A percentile compares a stretch with the other conserved stretches of the same genome.
Conservation (phyloP, 2,113 vertebrate species). For the Clarias gariepinus region DNA sequence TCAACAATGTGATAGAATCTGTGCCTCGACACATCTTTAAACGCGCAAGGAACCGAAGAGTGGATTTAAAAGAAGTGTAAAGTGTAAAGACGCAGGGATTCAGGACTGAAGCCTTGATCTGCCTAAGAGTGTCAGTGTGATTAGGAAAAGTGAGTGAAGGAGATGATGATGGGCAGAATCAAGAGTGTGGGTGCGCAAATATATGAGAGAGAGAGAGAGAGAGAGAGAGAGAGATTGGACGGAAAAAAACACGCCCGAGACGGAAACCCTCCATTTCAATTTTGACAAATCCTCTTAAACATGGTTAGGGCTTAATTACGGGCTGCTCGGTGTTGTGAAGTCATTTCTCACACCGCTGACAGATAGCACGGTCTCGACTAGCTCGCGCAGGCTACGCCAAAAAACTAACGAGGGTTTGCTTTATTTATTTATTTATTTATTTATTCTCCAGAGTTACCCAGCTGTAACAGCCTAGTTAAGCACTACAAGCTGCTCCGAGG, state of each 20-base stretch:
- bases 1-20: conserved; percentile 19
- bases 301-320: conserved; percentile 75
- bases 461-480: conserved; percentile 32
- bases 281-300: conserved; percentile 76
- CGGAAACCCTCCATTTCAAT: conserved; percentile 63
- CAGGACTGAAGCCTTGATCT: conserved; percentile 35
- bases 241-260: conserved; percentile 23
- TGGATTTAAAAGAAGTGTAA: conserved; percentile 21
- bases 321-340: conserved; percentile 59
- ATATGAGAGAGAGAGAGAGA: background rate
- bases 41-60: background rate
- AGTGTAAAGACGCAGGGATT: background rate
- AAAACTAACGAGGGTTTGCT: background rate
- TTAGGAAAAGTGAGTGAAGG: conserved; percentile 30
- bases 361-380: conserved; percentile 38
- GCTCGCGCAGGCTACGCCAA: conserved; percentile 3
- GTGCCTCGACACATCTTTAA: background rate
- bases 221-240: background rate
- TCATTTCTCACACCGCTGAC: conserved; percentile 58
- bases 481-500: background rate
- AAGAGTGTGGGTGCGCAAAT: background rate
- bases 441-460: conserved; percentile 13
- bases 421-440: background rate
- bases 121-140: conserved; percentile 45
- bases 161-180: conserved; percentile 39